phyloP scores from a whole-genome alignment of 2,888 invertebrate genomes.

The Tetragonula carbonaria region DNA sequence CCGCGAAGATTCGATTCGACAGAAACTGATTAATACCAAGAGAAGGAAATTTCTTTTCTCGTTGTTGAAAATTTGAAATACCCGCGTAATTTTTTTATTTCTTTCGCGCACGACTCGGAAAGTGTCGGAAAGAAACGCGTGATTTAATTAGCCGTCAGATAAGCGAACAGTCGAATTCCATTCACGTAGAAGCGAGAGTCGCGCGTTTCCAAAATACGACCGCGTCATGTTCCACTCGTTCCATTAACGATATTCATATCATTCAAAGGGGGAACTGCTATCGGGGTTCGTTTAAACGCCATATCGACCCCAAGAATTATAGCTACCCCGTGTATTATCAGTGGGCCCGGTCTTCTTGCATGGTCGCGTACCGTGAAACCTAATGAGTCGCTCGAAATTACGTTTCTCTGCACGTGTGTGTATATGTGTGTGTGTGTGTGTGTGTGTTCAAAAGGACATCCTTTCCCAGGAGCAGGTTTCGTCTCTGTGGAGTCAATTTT shows the following conservation, averaged over 20 bases:
- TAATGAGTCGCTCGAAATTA: conserved; percentile 40
- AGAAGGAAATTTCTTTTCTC: too few relatives aligned
- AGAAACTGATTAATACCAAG: background rate
- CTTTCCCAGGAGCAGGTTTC: background rate
- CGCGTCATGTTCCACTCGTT: conserved; percentile 37
- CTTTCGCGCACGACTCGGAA: background rate
- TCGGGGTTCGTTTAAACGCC: conserved; percentile 43
- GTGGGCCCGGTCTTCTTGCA: conserved; percentile 5
- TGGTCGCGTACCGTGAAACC: conserved; percentile 40
- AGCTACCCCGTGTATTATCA: conserved; percentile 39
- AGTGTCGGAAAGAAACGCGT: conserved; percentile 4
- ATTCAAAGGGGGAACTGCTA: conserved; percentile 26
- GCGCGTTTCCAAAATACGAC: conserved; percentile 28
- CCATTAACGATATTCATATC: conserved; percentile 56
- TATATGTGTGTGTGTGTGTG: background rate
- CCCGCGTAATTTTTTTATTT: background rate
- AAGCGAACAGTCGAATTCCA: conserved; percentile 41
- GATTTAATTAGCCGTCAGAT: conserved; percentile 47
- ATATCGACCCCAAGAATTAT: conserved; percentile 51
- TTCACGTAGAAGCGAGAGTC: conserved; percentile 40
- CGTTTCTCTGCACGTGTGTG: background rate
- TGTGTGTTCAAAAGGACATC: background rate
- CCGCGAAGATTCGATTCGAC: background rate
- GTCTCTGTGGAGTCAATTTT: background rate
- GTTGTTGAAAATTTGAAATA: too few relatives aligned